phyloP scores from a whole-genome alignment of 2,797 vertebrate genomes.

The Esox lucius region DNA sequence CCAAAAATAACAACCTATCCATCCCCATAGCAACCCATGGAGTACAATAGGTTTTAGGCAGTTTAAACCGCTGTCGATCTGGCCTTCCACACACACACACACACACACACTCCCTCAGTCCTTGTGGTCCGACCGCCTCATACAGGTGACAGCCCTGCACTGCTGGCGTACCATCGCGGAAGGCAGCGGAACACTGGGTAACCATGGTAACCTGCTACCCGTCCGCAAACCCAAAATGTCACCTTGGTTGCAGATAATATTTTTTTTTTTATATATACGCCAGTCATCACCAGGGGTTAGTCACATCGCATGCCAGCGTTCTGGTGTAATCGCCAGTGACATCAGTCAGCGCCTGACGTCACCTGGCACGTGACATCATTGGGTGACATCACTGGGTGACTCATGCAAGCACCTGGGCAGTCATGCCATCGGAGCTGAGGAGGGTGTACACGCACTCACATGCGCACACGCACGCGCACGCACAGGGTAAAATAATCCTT shows the following conservation, averaged over 20 bases:
- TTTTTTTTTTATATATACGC: too few species aligned
- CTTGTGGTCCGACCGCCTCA: not conserved
- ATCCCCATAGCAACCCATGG: slow-evolving; percentile 10
- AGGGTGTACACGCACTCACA: slow-evolving; percentile 41
- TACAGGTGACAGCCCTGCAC: not conserved
- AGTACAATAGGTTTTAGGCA: slow-evolving; percentile 17
- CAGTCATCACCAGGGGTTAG: too few species aligned
- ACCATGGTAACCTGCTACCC: not conserved
- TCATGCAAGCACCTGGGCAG: slow-evolving; percentile 24
- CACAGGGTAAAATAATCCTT: not conserved
- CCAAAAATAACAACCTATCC: slow-evolving; percentile 37
- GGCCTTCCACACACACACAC: slow-evolving; percentile 25
- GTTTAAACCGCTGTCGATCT: slow-evolving; percentile 16
- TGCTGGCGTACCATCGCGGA: not conserved
- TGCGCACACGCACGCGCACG: not conserved
- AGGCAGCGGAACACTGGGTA: not conserved
- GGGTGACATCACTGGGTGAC: not conserved
- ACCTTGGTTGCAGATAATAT: too few species aligned
- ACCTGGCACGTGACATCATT: not conserved
- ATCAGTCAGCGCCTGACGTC: not conserved
- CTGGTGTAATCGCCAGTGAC: not conserved
- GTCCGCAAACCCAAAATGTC: not conserved
- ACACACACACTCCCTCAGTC: slow-evolving; percentile 38
- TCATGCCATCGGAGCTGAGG: slow-evolving; percentile 40
- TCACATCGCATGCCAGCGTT: not conserved